These are phyloP conservation scores for Habropoda laboriosa DNA, from an alignment of 1,140 invertebrate species.

Conservation along the genomic window DNA sequence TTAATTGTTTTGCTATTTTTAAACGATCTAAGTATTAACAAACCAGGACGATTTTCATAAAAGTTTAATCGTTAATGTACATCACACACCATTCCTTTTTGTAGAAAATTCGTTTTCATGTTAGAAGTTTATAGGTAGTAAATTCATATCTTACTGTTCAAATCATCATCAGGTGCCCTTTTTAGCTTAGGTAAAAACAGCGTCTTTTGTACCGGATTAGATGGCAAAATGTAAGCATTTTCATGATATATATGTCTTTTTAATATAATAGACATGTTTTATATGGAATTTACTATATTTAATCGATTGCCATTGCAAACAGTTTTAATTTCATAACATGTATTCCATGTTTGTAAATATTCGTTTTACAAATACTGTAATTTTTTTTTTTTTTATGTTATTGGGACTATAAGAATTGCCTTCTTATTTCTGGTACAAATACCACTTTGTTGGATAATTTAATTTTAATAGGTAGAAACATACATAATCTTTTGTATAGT, in stretches of 20 bases:
- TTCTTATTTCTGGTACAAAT: conserved; percentile 49
- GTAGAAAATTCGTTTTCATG: conserved; percentile 53
- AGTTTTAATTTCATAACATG: conserved; percentile 34
- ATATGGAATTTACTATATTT: conserved; percentile 46
- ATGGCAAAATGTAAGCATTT: conserved; percentile 43
- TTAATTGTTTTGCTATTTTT: conserved; percentile 46
- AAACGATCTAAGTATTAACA: conserved; percentile 49
- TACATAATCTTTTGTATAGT: conserved; percentile 34
- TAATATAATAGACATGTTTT: conserved; percentile 37
- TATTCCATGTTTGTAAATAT: conserved; percentile 48
- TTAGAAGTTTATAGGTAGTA: conserved; percentile 51
- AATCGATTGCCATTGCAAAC: conserved; percentile 39
- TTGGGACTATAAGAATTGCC: conserved; percentile 30
- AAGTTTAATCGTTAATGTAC: conserved; percentile 52
- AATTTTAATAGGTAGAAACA: conserved; percentile 36
- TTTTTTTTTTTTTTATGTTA: conserved; percentile 25
- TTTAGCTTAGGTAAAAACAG: conserved; percentile 35
- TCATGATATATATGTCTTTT: conserved; percentile 41
- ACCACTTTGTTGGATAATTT: conserved; percentile 35
- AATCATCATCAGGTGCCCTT: conserved; percentile 46
- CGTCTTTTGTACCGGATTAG: conserved; percentile 45
- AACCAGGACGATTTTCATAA: conserved; percentile 36
- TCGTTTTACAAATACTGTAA: conserved; percentile 10
- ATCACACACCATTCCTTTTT: conserved; percentile 58
- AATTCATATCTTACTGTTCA: conserved; percentile 54